Evolutionary conservation across 1,140 invertebrate genomes (phyloP).

Genomic region (Rhopalosiphum padi): DNA sequence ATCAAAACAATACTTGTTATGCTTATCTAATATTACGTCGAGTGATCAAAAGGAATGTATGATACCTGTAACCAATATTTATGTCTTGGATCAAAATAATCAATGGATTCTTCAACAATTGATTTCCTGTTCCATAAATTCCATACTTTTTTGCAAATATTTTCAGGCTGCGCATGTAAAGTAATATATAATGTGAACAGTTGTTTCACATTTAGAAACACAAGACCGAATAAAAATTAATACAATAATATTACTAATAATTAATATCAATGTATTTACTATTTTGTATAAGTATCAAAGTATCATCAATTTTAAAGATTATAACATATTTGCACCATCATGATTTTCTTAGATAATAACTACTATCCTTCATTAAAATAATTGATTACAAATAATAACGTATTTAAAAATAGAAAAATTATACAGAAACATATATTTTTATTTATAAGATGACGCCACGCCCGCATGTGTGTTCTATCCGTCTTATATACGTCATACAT

Average conservation of each 20-base stretch:
- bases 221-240: conserved; percentile 2
- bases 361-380: neutral
- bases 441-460: too few species aligned
- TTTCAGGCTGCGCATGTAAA: conserved; percentile 37
- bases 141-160: conserved; percentile 42
- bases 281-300: too few species aligned
- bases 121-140: conserved; percentile 51
- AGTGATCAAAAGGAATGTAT: neutral
- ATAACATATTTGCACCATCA: neutral
- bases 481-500: too few species aligned
- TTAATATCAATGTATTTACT: neutral
- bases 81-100: conserved; percentile 54
- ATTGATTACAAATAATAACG: neutral
- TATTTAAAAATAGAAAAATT: neutral
- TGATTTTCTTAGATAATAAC: neutral
- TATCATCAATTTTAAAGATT: neutral
- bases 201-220: neutral
- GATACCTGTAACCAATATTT: conserved; percentile 57
- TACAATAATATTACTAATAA: neutral
- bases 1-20: conserved; percentile 15
- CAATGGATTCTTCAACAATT: conserved; percentile 36
- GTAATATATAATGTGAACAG: neutral
- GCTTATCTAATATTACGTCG: conserved; percentile 26
- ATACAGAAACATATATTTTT: neutral
- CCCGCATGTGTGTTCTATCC: too few species aligned